Conservation (phyloP, 1,140 invertebrate genomes). For the Drosophila baimaii region DNA sequence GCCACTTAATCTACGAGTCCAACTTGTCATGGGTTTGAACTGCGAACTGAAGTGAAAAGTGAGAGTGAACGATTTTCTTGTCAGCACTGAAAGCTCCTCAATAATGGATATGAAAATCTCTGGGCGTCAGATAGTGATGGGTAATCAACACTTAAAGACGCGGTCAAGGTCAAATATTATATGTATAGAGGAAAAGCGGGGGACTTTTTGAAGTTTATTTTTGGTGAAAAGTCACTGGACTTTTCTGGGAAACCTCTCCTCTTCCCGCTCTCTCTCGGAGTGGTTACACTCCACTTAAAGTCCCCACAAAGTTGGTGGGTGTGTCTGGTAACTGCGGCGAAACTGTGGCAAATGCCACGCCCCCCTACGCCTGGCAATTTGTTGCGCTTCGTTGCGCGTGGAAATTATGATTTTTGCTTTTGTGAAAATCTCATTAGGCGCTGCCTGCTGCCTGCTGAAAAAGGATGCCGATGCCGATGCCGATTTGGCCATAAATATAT, state of each 20-base stretch:
- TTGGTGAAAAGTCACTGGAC: no score
- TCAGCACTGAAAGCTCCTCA: conserved; percentile 29
- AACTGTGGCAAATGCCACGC: conserved; percentile 75
- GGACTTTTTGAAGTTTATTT: not conserved
- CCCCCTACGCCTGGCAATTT: conserved; percentile 60
- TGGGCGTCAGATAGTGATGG: conserved; percentile 26
- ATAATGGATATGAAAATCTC: conserved; percentile 24
- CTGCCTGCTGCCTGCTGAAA: conserved; percentile 52
- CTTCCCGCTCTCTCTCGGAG: no score
- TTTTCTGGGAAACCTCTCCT: conserved; percentile 6
- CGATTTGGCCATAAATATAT: conserved; percentile 73
- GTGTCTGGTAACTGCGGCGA: conserved; percentile 5
- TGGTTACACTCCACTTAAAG: conserved; percentile 3
- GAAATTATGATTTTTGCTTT: conserved; percentile 79
- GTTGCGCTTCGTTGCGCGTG: conserved; percentile 78
- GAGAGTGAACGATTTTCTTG: conserved; percentile 73
- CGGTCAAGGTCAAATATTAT: conserved; percentile 32
- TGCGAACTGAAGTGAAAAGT: conserved; percentile 65
- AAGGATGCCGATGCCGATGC: conserved; percentile 80
- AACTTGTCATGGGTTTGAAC: conserved; percentile 49
- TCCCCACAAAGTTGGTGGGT: conserved; percentile 14
- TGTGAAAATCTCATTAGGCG: conserved; percentile 76
- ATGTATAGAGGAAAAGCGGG: not conserved
- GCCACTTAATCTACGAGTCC: conserved; percentile 26
- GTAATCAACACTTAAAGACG: conserved; percentile 20